Conservation (phyloP, 2,113 vertebrate species). For the Aegotheles bennettii region DNA sequence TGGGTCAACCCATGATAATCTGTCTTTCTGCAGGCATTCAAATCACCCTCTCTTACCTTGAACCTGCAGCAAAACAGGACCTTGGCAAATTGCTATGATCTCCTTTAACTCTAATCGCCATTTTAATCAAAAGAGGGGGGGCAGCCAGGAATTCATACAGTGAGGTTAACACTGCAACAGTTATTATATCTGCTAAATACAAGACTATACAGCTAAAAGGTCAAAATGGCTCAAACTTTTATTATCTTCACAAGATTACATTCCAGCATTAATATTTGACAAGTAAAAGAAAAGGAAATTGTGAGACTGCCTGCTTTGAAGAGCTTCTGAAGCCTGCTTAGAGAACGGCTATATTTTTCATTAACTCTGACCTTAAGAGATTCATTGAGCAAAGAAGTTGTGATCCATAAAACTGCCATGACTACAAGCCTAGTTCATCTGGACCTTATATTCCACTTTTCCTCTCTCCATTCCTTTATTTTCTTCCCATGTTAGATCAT, state of each 20-base stretch:
- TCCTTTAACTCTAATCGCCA: constrained; percentile 29
- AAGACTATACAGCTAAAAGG: background rate
- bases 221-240: constrained; percentile 6
- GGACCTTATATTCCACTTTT: background rate
- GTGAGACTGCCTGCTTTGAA: background rate
- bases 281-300: constrained; percentile 19
- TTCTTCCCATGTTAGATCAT: background rate
- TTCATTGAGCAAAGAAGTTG: background rate
- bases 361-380: background rate
- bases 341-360: background rate
- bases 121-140: constrained; percentile 33
- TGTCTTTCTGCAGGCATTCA: background rate
- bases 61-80: background rate
- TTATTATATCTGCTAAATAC: constrained; percentile 5
- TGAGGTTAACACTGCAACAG: background rate
- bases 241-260: constrained; percentile 29
- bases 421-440: background rate
- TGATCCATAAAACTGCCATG: background rate
- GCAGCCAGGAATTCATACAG: background rate
- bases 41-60: background rate
- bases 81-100: constrained; percentile 27
- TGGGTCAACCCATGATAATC: background rate
- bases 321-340: background rate
- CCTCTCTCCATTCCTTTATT: background rate
- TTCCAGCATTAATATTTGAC: constrained; percentile 15